Conservation (phyloP, 2,113 vertebrate species). For the Lamprologus lemairii region DNA sequence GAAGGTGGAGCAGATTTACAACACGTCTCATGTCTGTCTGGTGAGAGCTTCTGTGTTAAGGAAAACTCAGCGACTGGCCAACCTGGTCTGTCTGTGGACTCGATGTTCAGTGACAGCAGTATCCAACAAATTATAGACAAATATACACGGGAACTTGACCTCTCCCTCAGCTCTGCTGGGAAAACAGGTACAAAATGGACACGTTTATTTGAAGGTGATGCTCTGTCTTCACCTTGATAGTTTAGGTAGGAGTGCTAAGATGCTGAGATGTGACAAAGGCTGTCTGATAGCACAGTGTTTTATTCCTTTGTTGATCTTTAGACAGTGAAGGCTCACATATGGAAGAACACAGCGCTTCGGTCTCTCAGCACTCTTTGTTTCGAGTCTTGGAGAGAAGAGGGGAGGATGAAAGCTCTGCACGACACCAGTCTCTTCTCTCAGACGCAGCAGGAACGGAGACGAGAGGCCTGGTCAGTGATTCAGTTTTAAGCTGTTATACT, state of each 20-base stretch:
- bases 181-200: conserved; percentile 49
- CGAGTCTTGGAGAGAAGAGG: background rate
- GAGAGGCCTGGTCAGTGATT: conserved; percentile 5
- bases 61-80: background rate
- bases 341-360: conserved; percentile 35
- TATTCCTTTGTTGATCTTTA: background rate
- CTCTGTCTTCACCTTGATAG: background rate
- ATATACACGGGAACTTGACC: conserved; percentile 57
- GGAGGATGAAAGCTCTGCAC: background rate
- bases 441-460: background rate
- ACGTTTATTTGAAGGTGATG: background rate
- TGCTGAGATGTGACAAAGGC: background rate
- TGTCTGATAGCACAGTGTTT: background rate
- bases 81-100: background rate
- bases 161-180: conserved; percentile 34
- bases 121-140: conserved; percentile 64
- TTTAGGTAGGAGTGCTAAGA: background rate
- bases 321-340: background rate
- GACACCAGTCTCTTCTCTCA: conserved; percentile 6
- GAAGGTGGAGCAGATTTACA: background rate
- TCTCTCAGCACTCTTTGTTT: background rate
- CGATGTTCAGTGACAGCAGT: conserved; percentile 16
- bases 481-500: background rate
- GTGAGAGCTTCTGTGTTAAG: background rate
- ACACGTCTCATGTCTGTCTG: background rate